A percentile compares a stretch with the other conserved stretches of the same genome.
phyloP scores from a whole-genome alignment of 2,797 vertebrate species.

The Rhynchonycteris naso region DNA sequence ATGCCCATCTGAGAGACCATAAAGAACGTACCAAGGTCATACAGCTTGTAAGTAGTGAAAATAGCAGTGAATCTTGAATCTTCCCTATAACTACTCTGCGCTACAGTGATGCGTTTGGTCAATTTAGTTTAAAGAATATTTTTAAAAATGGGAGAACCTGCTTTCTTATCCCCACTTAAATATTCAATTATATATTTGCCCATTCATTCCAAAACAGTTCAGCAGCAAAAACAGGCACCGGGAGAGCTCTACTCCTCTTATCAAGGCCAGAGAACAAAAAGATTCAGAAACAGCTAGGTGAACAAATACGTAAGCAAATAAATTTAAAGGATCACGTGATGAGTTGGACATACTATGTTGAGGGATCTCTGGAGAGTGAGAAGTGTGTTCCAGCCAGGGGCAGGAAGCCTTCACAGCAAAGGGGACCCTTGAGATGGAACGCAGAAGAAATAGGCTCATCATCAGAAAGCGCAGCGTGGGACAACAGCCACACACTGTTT shows the following conservation, averaged over 20 bases:
- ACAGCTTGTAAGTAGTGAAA: not conserved
- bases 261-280: not conserved
- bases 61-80: not conserved
- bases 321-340: not conserved
- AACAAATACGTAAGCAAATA: not conserved
- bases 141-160: not conserved
- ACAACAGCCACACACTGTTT: rapidly evolving
- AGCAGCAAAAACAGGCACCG: not conserved
- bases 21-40: not conserved
- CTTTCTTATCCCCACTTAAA: not conserved
- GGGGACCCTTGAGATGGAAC: not conserved
- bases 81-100: not conserved
- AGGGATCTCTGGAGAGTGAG: not conserved
- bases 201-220: not conserved
- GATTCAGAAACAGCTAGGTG: not conserved
- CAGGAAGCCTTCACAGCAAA: not conserved
- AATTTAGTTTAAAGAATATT: not conserved
- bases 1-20: not conserved
- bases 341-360: not conserved
- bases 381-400: not conserved
- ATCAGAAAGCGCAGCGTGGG: not conserved
- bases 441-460: not conserved
- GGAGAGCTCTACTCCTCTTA: not conserved
- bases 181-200: not conserved
- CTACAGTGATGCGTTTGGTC: not conserved